Percentiles rank a stretch among this genome's conserved stretches.
phyloP scores from a whole-genome alignment of 2,113 vertebrate species.

The Notechis scutatus region DNA sequence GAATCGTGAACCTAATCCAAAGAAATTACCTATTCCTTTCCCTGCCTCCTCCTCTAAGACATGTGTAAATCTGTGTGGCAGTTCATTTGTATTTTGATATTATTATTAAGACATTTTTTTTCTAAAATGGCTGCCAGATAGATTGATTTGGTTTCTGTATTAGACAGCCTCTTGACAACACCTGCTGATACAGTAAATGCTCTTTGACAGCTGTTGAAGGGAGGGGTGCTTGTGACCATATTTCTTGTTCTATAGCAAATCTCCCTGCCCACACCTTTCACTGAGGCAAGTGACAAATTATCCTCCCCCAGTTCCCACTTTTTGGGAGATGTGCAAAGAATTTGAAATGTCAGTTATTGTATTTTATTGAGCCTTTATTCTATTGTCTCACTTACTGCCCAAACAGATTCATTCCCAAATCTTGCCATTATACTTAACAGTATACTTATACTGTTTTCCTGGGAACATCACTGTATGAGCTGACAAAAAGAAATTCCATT shows the following conservation, averaged over 20 bases:
- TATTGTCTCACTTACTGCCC: background rate
- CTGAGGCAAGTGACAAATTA: background rate
- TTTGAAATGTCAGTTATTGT: background rate
- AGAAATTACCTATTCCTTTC: background rate
- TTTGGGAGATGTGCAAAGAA: background rate
- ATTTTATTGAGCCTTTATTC: conserved; percentile 11
- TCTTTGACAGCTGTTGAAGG: conserved; percentile 1
- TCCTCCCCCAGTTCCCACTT: background rate
- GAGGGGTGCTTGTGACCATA: conserved; percentile 15
- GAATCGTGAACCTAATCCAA: background rate
- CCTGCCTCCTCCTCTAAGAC: background rate
- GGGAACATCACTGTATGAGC: background rate
- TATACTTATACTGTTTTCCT: background rate
- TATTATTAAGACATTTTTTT: conserved; percentile 4
- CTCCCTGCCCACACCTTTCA: conserved; percentile 1
- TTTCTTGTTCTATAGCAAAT: conserved; percentile 20
- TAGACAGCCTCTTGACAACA: conserved; percentile 25
- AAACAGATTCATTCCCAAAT: background rate
- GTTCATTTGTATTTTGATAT: background rate
- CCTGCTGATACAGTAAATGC: conserved; percentile 23
- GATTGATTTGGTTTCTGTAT: background rate
- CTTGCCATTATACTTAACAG: background rate
- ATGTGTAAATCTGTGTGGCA: background rate
- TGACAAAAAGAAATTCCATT: background rate
- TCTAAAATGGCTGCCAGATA: background rate